Conservation (phyloP, 1,140 invertebrate genomes). For the Dreissena rostriformis region DNA sequence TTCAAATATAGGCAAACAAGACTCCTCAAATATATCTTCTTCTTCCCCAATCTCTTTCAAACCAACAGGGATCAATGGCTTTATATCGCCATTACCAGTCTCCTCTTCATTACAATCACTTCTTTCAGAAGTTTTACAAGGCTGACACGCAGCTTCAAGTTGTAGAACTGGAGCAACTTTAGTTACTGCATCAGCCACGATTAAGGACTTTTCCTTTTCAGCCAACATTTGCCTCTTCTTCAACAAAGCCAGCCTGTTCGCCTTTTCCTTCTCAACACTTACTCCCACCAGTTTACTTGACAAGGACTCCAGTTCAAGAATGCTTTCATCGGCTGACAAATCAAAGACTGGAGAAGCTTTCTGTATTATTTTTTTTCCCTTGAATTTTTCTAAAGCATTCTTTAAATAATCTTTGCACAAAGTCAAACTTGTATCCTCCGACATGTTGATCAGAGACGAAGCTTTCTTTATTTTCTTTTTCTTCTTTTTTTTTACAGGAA, state of each 20-base stretch:
- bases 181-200: background rate
- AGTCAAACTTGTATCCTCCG: constrained; percentile 7
- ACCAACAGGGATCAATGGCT: no score
- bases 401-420: constrained; percentile 32
- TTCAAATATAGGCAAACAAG: background rate
- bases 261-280: background rate
- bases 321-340: constrained; percentile 35
- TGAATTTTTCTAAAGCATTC: constrained; percentile 31
- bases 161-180: background rate
- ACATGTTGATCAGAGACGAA: constrained; percentile 19
- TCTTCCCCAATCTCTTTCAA: no score
- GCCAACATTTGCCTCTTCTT: constrained; percentile 4
- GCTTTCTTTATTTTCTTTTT: constrained; percentile 52
- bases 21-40: no score
- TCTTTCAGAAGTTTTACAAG: no score
- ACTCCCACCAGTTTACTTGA: constrained; percentile 33
- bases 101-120: no score
- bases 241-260: background rate
- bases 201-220: background rate
- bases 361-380: background rate
- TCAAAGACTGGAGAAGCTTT: constrained; percentile 40
- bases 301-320: constrained; percentile 37
- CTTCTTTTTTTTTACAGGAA: constrained; percentile 27
- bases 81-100: no score
- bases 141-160: no score